Evolutionary conservation across 2,888 invertebrate genomes (phyloP).

Genomic region (Hyposoter dolosus): DNA sequence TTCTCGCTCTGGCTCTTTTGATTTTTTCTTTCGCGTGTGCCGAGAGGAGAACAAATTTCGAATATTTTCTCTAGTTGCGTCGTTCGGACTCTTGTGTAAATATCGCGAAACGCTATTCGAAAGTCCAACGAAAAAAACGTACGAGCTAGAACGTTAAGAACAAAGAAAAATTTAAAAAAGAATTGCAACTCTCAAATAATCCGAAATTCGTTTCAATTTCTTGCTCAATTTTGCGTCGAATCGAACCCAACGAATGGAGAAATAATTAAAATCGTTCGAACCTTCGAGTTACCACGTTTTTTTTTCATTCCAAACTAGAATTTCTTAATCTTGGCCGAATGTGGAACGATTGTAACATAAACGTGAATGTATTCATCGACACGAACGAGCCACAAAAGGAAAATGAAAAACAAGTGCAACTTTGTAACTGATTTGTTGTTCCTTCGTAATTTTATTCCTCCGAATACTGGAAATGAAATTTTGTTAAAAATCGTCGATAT

Average conservation of each 20-base stretch:
- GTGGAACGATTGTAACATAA: not conserved
- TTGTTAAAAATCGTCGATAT: no score
- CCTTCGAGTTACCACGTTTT: not conserved
- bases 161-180: not conserved
- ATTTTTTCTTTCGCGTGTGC: constrained; percentile 53
- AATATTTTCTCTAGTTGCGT: constrained; percentile 10
- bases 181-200: not conserved
- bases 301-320: not conserved
- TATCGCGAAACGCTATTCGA: constrained; percentile 61
- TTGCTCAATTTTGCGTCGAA: not conserved
- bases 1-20: constrained; percentile 36
- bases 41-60: constrained; percentile 48
- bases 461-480: no score
- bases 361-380: not conserved
- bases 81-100: constrained; percentile 55
- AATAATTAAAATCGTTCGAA: not conserved
- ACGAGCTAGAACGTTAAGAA: not conserved
- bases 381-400: not conserved
- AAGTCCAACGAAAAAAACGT: constrained; percentile 1
- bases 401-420: not conserved
- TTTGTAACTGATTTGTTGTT: not conserved
- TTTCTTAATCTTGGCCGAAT: not conserved
- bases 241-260: not conserved
- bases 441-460: not conserved
- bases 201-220: not conserved